These are phyloP conservation scores for Falco punctatus DNA, from an alignment of 2,113 vertebrate genomes.

Conservation along the genomic window DNA sequence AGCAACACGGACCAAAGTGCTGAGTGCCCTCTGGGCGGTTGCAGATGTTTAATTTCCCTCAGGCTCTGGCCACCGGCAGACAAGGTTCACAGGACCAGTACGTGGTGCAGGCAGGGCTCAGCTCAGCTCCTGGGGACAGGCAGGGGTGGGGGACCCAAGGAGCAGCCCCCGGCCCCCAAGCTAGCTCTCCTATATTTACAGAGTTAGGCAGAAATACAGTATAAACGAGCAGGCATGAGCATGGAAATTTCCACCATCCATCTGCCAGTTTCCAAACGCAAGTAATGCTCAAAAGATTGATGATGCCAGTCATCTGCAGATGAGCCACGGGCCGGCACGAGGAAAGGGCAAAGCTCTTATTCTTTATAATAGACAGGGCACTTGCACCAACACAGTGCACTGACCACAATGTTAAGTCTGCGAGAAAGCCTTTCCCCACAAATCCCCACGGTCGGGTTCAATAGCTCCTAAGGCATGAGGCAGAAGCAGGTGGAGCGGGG, in stretches of 20 bases:
- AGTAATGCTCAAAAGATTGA: neutral
- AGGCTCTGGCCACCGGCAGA: neutral
- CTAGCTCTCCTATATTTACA: neutral
- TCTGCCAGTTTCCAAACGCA: neutral
- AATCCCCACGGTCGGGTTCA: neutral
- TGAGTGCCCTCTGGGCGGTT: neutral
- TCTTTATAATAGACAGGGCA: neutral
- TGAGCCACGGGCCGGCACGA: fast-evolving
- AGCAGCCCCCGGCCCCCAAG: neutral
- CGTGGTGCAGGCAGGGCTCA: neutral
- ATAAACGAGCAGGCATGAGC: neutral
- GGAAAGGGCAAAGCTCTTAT: neutral
- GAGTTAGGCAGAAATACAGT: neutral
- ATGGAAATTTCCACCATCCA: neutral
- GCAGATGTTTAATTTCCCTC: neutral
- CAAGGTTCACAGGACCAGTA: fast-evolving
- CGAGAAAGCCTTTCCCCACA: neutral
- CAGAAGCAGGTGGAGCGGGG: neutral
- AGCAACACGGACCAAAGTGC: neutral
- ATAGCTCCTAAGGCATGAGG: neutral
- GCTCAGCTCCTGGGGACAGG: neutral
- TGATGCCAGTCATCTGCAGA: neutral
- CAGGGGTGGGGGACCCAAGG: neutral
- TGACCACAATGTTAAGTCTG: neutral
- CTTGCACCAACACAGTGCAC: neutral